Evolutionary conservation across 2,888 invertebrate species (phyloP).

Genomic region (Athetis lepigone): DNA sequence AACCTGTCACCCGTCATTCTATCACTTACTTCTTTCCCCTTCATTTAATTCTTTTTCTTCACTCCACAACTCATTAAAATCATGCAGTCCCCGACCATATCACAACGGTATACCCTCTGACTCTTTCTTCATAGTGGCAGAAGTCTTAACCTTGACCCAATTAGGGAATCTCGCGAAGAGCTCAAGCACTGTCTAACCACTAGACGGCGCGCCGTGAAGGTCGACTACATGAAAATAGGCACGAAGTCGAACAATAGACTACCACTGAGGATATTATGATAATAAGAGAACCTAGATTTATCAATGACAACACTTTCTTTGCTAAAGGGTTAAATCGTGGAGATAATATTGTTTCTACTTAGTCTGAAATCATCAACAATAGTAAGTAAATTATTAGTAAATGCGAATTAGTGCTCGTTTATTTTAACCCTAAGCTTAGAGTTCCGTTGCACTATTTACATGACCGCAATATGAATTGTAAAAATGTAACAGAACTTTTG

Average conservation of each 20-base stretch:
- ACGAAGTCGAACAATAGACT: constrained; percentile 8
- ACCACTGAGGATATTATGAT: constrained; percentile 15
- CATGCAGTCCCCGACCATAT: not conserved
- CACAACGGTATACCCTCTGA: not conserved
- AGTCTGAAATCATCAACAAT: not conserved
- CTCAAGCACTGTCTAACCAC: constrained; percentile 39
- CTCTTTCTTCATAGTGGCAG: not conserved
- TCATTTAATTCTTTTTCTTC: no score
- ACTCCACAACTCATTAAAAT: not conserved
- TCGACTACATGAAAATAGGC: constrained; percentile 41
- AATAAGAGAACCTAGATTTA: constrained; percentile 8
- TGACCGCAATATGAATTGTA: no score
- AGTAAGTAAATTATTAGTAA: not conserved
- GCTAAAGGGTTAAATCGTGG: not conserved
- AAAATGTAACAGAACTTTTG: no score
- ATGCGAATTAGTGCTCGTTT: not conserved
- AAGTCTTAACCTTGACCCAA: constrained; percentile 51
- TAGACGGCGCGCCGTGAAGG: constrained; percentile 55
- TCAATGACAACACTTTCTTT: not conserved
- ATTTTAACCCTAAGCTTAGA: not conserved
- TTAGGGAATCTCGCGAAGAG: constrained; percentile 35
- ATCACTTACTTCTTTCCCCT: no score
- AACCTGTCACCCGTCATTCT: no score
- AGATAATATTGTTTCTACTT: not conserved
- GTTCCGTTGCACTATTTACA: not conserved